Conservation (phyloP, 1,140 invertebrate species). For the Whitmania pigra region DNA sequence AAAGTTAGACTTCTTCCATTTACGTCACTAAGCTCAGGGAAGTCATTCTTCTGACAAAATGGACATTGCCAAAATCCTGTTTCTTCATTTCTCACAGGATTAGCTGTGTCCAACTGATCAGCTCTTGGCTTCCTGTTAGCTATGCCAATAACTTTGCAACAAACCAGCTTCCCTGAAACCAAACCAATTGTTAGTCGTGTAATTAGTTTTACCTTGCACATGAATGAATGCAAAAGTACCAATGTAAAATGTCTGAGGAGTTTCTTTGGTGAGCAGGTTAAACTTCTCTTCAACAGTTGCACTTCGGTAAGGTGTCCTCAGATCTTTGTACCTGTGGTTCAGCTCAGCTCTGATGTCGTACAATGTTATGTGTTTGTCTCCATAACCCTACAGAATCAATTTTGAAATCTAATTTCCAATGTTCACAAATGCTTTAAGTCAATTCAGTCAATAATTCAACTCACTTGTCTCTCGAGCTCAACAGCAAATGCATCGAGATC, state of each 20-base stretch:
- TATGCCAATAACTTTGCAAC: conserved; percentile 40
- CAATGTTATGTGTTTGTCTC: conserved; percentile 90
- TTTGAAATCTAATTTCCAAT: not conserved
- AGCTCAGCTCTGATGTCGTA: conserved; percentile 94
- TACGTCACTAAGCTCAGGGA: conserved; percentile 80
- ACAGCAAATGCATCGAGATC: conserved; percentile 97
- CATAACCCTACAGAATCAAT: conserved; percentile 62
- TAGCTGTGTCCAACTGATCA: conserved; percentile 84
- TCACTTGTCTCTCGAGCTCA: conserved; percentile 75
- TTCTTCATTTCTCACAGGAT: conserved; percentile 83
- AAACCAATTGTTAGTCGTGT: not conserved
- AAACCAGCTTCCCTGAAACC: conserved; percentile 44
- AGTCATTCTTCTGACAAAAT: conserved; percentile 88
- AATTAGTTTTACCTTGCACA: conserved; percentile 4
- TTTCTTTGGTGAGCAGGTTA: conserved; percentile 89
- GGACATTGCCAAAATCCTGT: conserved; percentile 92
- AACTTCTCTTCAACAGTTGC: conserved; percentile 76
- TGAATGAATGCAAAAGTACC: conserved; percentile 53
- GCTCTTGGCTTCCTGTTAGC: conserved; percentile 74
- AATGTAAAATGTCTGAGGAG: conserved; percentile 82
- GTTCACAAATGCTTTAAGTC: conserved; percentile 16
- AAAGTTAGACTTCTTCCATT: not conserved
- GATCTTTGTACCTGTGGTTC: conserved; percentile 86
- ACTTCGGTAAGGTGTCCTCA: conserved; percentile 63
- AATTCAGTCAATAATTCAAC: not conserved